Evolutionary conservation across 2,113 vertebrate species (phyloP), one percentile per base, ranked within the genome.

Genomic region (Cottus gobio): DNA sequence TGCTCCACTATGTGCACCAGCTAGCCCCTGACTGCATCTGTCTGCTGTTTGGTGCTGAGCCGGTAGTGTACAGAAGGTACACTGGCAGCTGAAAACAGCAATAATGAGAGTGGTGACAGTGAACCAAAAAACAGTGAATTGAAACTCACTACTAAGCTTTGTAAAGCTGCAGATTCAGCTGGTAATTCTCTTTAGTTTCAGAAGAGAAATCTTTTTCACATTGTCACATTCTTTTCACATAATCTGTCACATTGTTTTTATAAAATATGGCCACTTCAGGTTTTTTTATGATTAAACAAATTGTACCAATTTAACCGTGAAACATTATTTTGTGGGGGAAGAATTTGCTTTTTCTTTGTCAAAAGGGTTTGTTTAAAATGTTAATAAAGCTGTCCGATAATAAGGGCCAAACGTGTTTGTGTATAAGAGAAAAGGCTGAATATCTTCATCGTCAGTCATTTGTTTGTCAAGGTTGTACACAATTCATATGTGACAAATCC

Each of bases 381-480:
- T n/a, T 5, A 37, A 56, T 37, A 69, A 52, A 36, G 30, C 46
- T 18, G 48, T 30, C 24, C 9, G 9, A 6, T 50, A 50, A 7
- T 8, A 22, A 50, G 24, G 16, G 4, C 15, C 15, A 28, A 26
- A 50, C n/a, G 26, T 39, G 5, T 24, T 46, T 61, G 36, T 37
- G 22, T 52, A 4, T 22, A 7, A n/a, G 9, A 16, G 5, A 12
- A 34, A 64, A 61, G 37, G 12, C 28, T 24, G 8, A 24, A 46
- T 13, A 67, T 78, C 56, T 28, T 57, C 12, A 7, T 36, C 64
- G 26, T 11, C 15, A 8, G 54, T 67, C 15, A n/a, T 56, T 48
- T n/a, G 58, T 64, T 48, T 72, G 31, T 37, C 54, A 72, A 26
- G 13, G n/a, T 34, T 61, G 26, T 28, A 60, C 39, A 72, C 4